A percentile compares a stretch with the other conserved stretches of the same genome.
phyloP scores from a whole-genome alignment of 1,140 invertebrate species.

The Vanessa tameamea region DNA sequence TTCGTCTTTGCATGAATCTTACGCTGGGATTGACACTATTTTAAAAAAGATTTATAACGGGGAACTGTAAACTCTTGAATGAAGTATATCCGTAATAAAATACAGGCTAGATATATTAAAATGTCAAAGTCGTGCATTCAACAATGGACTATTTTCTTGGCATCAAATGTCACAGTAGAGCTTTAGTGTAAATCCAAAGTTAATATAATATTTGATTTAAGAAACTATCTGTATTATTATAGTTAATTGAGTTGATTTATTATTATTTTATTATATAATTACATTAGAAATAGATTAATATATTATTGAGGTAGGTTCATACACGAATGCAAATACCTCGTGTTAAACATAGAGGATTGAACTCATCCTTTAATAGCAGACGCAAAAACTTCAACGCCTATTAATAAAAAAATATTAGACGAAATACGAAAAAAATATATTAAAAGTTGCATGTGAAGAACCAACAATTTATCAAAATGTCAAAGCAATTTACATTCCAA shows the following conservation, averaged over 20 bases:
- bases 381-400: too few species aligned
- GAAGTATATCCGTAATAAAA: slow-evolving; percentile 13
- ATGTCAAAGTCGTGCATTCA: slow-evolving; percentile 41
- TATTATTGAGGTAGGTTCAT: too few species aligned
- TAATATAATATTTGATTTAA: not conserved
- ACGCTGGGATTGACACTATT: slow-evolving; percentile 31
- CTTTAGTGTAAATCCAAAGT: slow-evolving; percentile 4
- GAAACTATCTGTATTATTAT: not conserved
- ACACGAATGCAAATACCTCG: too few species aligned
- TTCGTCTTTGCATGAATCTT: slow-evolving; percentile 34
- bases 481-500: slow-evolving; percentile 25
- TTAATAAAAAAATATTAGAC: not conserved
- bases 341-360: too few species aligned
- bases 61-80: slow-evolving; percentile 11
- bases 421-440: too few species aligned
- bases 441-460: slow-evolving; percentile 6
- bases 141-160: slow-evolving; percentile 32
- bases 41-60: slow-evolving; percentile 17
- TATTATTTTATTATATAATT: not conserved
- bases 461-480: slow-evolving; percentile 20
- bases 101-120: slow-evolving; percentile 28
- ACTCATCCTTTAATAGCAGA: too few species aligned
- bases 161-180: slow-evolving; percentile 31
- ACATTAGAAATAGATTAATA: not conserved
- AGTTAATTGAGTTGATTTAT: too few species aligned